Base-by-base conservation (phyloP, 1,140 invertebrate species). In the Nautilus pompilius region DNA sequence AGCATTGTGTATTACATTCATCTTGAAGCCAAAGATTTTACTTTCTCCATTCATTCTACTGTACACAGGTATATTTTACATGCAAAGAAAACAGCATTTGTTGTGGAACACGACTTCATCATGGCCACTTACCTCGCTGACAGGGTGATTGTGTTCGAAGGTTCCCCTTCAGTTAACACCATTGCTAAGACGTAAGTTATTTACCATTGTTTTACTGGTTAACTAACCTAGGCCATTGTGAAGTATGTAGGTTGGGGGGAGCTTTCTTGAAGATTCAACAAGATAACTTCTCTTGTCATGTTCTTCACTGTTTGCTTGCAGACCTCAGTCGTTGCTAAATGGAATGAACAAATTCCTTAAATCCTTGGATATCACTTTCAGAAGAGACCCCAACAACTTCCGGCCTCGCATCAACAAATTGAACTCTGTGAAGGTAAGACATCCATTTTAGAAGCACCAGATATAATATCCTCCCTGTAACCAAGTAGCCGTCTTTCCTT, bases 31-130 rank as follows among this genome's bases (percentile, higher is more conserved):
- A n/a, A n/a, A n/a, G n/a, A n/a, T n/a, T n/a, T n/a, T n/a, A n/a
- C n/a, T n/a, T n/a, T n/a, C n/a, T n/a, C 17, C 24, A n/a, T 56
- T 17, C 20, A 13, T 13, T 45, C 24, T 54, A 17, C 22, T 63
- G 82, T 28, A 29, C 80, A 60, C 72, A 96, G 95, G 70, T 99
- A 98, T 80, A 98, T 99, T 82, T 85, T 99, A 41, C 97, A 99
- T 78, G 94, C 97, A 0, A 99, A 99, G 85, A 97, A 98, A 81
- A 99, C 97, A 29, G 98, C 96, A 30, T 99, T 99, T 83, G 91
- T 99, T 30, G 98, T 99, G 0, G 98, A 99, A 87, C 98, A 99
- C 89, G 98, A 99, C 88, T 99, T 99, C 78, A 99, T 99, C 59
- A 99, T 99, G 98, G 96, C 96, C 2, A 99, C 98, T 0, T 99